A percentile compares a stretch with the other conserved stretches of the same genome.
phyloP scores from a whole-genome alignment of 2,797 vertebrate species.

The Xenentodon cancila region DNA sequence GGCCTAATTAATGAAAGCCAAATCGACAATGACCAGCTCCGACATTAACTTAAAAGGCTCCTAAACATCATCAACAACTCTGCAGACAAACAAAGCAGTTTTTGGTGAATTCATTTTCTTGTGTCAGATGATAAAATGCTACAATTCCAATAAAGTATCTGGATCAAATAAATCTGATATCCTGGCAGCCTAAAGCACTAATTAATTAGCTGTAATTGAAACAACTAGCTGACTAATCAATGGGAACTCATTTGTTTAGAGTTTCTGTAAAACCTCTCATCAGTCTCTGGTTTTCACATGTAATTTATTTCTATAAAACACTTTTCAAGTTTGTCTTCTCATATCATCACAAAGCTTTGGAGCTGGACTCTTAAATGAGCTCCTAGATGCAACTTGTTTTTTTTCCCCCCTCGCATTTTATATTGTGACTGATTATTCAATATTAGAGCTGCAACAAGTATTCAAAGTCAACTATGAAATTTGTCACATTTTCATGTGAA shows the following conservation, averaged over 20 bases:
- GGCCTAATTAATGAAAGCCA: conserved; percentile 19
- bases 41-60: conserved; percentile 9
- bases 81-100: conserved; percentile 10
- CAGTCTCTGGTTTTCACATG: neutral
- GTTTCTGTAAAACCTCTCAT: neutral
- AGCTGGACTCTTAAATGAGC: no score
- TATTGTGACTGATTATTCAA: no score
- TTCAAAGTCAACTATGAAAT: no score
- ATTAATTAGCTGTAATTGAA: neutral
- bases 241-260: no score
- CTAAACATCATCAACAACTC: conserved; percentile 7
- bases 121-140: neutral
- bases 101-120: neutral
- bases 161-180: neutral
- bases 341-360: no score
- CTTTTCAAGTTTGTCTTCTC: no score
- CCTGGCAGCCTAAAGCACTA: neutral
- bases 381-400: no score
- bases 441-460: no score
- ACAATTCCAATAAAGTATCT: neutral
- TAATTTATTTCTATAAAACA: no score
- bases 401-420: no score
- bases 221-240: neutral
- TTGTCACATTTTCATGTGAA: no score
- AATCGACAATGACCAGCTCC: conserved; percentile 1